A percentile compares a stretch with the other conserved stretches of the same genome.
Conservation (phyloP, 2,797 vertebrate species). For the Capromys pilorides region DNA sequence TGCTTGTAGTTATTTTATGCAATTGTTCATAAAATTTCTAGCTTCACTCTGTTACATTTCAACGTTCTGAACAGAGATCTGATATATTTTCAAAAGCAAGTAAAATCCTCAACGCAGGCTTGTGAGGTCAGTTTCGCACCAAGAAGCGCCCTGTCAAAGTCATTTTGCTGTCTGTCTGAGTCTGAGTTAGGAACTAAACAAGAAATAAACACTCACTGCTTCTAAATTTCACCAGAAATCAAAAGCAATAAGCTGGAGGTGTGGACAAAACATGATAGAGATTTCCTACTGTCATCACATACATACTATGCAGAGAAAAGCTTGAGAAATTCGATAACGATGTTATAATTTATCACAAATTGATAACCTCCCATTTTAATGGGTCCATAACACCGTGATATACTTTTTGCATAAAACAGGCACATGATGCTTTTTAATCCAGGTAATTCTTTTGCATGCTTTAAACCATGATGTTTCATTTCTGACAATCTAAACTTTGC, state of each 20-base stretch:
- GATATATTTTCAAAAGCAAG: constrained; percentile 19
- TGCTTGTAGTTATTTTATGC: not conserved
- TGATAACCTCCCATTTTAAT: not conserved
- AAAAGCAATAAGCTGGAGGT: not conserved
- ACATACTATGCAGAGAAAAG: not conserved
- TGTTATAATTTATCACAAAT: constrained; percentile 24
- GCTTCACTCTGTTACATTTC: not conserved
- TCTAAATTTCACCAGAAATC: constrained; percentile 42
- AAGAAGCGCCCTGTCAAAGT: not conserved
- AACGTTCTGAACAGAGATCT: not conserved
- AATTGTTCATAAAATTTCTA: not conserved
- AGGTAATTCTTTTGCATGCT: constrained; percentile 26
- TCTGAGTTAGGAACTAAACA: not conserved
- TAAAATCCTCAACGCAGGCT: not conserved
- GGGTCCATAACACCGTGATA: not conserved
- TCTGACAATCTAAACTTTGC: constrained; percentile 13
- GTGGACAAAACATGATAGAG: not conserved
- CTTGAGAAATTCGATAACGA: not conserved
- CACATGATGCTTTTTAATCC: not conserved
- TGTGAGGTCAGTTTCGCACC: not conserved
- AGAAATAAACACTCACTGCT: not conserved
- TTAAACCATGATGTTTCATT: constrained; percentile 49
- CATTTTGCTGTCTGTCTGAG: not conserved
- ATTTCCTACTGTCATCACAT: not conserved
- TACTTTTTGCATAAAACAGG: not conserved